Base-by-base conservation (phyloP, 2,113 vertebrate species). In the Phycodurus eques region DNA sequence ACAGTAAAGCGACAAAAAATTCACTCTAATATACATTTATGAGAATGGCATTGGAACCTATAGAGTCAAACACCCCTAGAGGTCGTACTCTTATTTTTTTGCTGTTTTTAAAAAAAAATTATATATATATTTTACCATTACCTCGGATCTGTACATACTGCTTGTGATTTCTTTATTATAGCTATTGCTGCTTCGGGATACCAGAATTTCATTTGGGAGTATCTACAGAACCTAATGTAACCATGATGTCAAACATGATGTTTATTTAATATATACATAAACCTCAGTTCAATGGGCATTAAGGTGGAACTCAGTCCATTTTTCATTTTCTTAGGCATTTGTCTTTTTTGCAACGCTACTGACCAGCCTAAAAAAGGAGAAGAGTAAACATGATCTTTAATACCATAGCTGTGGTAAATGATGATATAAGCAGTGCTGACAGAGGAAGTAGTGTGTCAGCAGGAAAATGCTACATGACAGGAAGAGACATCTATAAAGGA, bases 391-490 rank as follows among this genome's bases (percentile, higher is more conserved):
- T 35, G 35, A 33, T 76, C 71, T 80, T 86, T 75, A 84, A 81
- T 82, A 83, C 59, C 42, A 66, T 80, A 80, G 83, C 85, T 88
- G 81, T 85, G 84, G 75, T 89, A 75, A 84, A 87, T 79, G 87
- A 84, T 89, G 88, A 91, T 92, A 84, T 83, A 86, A 88, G 82
- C 81, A 87, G 81, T 80, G 86, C 87, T 89, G 88, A 88, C 83
- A 86, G 83, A 85, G 76, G 81, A 76, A 85, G 83, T 88, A 22
- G 53, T 88, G 76, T 90, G 85, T 89, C 84, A 85, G 85, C 80
- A 85, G 75, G 85, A 87, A 90, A 93, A 92, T 88, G 83, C 87
- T 88, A 83, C 84, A 85, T 89, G 90, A 92, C 91, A 90, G 85
- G 71, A 78, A 80, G 82, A 85, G 77, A 91, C 89, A 77, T 86